Conservation (phyloP, 1,140 invertebrate genomes). For the Mactra quadrangularis region DNA sequence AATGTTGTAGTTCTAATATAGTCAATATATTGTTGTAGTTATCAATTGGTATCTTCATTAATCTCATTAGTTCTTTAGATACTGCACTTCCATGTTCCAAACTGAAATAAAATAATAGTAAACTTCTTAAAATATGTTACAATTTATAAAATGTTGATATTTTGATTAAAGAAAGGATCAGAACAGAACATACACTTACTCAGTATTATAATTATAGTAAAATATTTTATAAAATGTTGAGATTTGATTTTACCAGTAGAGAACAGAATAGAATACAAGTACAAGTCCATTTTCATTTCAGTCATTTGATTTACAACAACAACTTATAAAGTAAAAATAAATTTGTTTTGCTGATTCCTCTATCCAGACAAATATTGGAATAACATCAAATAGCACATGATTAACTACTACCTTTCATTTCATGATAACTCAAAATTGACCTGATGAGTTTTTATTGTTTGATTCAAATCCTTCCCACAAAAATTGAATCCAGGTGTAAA, state of each 20-base stretch:
- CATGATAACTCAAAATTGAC: no score
- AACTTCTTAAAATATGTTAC: background rate
- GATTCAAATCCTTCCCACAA: no score
- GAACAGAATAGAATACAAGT: background rate
- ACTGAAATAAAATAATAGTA: constrained; percentile 80
- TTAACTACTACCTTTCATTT: no score
- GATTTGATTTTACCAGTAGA: no score
- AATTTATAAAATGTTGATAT: background rate
- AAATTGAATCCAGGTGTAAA: no score
- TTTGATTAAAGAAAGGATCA: background rate
- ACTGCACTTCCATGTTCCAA: constrained; percentile 92
- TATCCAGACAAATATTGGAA: no score
- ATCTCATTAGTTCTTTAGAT: constrained; percentile 95
- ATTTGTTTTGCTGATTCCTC: no score
- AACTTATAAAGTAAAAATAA: no score
- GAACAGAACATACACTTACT: background rate
- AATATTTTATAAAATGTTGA: no score
- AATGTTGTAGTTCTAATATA: constrained; percentile 91
- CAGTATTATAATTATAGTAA: background rate
- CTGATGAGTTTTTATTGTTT: no score
- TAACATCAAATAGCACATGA: no score
- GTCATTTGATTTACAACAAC: no score
- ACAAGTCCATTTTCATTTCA: background rate
- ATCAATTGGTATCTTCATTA: constrained; percentile 97
- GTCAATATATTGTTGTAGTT: constrained; percentile 97